Conservation (phyloP, 37 sponge, comb jelly and placozoan genomes). For the Crambe crambe region DNA sequence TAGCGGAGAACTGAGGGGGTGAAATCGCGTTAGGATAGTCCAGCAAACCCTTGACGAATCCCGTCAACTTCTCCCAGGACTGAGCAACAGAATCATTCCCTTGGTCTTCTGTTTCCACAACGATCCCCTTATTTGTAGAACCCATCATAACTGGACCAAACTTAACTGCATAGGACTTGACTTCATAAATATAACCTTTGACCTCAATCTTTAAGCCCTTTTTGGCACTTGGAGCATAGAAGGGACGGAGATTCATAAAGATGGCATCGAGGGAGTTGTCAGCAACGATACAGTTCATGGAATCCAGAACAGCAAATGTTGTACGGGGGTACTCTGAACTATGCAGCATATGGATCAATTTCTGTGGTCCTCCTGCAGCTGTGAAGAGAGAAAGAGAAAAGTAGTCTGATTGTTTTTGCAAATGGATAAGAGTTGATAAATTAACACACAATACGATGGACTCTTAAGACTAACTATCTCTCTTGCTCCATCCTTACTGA, state of each 20-base stretch:
- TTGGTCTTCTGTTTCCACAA: constrained; percentile 65
- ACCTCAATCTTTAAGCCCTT: constrained; percentile 70
- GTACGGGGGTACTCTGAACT: constrained; percentile 72
- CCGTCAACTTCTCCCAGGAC: constrained; percentile 55
- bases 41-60: constrained; percentile 42
- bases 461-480: not conserved
- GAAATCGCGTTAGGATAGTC: constrained; percentile 31
- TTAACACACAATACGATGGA: too few relatives aligned
- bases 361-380: constrained; percentile 22
- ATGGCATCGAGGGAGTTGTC: constrained; percentile 66
- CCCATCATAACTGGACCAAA: constrained; percentile 60
- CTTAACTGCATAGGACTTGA: constrained; percentile 49
- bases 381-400: too few relatives aligned
- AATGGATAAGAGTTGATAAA: too few relatives aligned
- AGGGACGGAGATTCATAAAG: constrained; percentile 55
- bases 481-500: constrained; percentile 29
- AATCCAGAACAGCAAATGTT: constrained; percentile 66
- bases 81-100: constrained; percentile 9
- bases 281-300: constrained; percentile 60
- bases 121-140: constrained; percentile 44
- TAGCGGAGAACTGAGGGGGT: constrained; percentile 18
- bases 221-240: constrained; percentile 41
- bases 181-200: constrained; percentile 47
- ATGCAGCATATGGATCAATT: constrained; percentile 56
- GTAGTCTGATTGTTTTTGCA: too few relatives aligned